phyloP scores from a whole-genome alignment of 2,113 vertebrate genomes.

The Casuarius casuarius region DNA sequence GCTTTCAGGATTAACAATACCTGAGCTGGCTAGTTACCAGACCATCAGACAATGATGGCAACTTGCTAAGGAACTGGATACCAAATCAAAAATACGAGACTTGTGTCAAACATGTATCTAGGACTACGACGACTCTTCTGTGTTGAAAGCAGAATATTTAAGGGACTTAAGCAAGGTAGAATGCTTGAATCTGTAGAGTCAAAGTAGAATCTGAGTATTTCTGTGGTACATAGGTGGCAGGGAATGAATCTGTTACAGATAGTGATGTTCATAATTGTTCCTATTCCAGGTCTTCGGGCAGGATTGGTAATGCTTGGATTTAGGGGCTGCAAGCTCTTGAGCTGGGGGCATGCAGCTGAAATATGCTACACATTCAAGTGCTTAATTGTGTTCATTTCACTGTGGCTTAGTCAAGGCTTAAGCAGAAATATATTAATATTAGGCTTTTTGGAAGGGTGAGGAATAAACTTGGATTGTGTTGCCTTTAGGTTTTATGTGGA shows the following conservation, averaged over 20 bases:
- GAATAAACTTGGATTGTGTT: background rate
- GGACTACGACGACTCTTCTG: background rate
- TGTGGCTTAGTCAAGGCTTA: background rate
- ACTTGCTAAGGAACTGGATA: background rate
- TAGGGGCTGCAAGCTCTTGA: background rate
- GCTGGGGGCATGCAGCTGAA: background rate
- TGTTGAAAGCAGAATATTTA: background rate
- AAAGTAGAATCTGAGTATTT: background rate
- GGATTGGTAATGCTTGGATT: background rate
- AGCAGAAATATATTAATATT: background rate
- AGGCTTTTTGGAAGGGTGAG: background rate
- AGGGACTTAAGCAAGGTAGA: background rate
- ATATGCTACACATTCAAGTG: fast-evolving
- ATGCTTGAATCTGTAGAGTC: background rate
- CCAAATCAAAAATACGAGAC: background rate
- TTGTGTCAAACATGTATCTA: background rate
- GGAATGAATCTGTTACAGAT: background rate
- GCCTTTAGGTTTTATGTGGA: background rate
- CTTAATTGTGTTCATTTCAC: background rate
- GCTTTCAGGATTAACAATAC: background rate
- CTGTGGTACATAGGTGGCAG: background rate
- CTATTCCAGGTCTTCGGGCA: background rate
- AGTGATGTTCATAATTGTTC: background rate
- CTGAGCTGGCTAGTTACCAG: background rate
- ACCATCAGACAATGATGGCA: background rate